Conservation (phyloP, 2,888 invertebrate genomes). For the Aleiodes alternator region DNA sequence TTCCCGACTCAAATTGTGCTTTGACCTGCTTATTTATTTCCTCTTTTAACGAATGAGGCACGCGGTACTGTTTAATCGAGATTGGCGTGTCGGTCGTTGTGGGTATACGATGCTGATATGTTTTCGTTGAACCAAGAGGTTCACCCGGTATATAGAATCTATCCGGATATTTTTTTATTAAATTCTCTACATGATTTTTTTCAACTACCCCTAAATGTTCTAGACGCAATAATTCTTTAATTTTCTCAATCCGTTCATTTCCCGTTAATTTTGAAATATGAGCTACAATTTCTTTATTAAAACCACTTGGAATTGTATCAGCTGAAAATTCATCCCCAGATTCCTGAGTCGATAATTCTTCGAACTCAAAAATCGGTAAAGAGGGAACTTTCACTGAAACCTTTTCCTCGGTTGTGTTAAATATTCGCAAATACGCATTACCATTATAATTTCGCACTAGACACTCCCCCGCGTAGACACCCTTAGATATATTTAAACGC, state of each 20-base stretch:
- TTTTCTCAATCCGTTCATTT: not conserved
- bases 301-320: not conserved
- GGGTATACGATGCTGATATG: conserved; percentile 1
- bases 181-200: conserved; percentile 11
- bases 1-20: not conserved
- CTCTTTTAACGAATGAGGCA: not conserved
- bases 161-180: conserved; percentile 14
- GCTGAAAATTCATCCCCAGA: not conserved
- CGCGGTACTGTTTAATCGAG: conserved; percentile 12
- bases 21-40: conserved; percentile 8
- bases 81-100: conserved; percentile 4
- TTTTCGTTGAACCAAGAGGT: conserved; percentile 18
- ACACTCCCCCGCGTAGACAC: conserved; percentile 3
- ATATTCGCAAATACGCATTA: conserved; percentile 8
- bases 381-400: not conserved
- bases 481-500: conserved; percentile 11
- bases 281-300: not conserved
- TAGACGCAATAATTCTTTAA: not conserved
- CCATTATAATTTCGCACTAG: not conserved
- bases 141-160: conserved; percentile 16
- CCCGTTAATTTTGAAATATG: not conserved
- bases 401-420: not conserved
- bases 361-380: not conserved
- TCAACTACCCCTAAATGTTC: conserved; percentile 5
- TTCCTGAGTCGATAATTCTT: not conserved